Evolutionary conservation across 2,888 invertebrate species (phyloP), one percentile per base, ranked within the genome.

Genomic region (Schrankia costaestrigalis): DNA sequence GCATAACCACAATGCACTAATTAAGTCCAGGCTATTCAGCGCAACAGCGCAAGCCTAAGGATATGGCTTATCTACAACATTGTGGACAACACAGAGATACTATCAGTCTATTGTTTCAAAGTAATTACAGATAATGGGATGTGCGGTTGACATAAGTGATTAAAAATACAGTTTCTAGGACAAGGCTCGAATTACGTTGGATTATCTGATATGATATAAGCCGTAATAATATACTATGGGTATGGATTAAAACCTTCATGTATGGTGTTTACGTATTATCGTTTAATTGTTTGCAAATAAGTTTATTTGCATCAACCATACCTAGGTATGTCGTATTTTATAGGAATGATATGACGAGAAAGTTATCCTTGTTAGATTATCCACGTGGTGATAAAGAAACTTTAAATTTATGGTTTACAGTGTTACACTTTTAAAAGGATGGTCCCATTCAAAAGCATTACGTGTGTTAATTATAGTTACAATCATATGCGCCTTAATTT

Each of bases 51-150:
- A 27, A 11, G 36, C 42, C 35, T 27, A 28, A 40, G 54, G 54
- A 40, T 36, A 13, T 31, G 19, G 23, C 36, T 51, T 51, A 58
- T 58, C 48, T 46, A 9, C 31, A 45, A 35, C 37, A 36, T 31
- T 44, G 58, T 42, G n/a, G n/a, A 43, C 46, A 41, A 41, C 39
- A 37, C 34, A n/a, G n/a, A 35, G 52, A 56, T 58, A 11, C 41
- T 44, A 56, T 56, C 59, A 12, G 31, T 9, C 50, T 39, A 58
- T 58, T 56, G 52, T 55, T 52, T 48, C 36, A 32, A 11, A 25
- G 31, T 58, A 58, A 58, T 56, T 55, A 58, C 30, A 51, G 35
- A 37, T 58, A 48, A 46, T 54, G 43, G 45, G 22, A 36, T 38
- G 38, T 25, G 24, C 17, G 51, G 58, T 51, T 56, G 57, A 51